Percentiles rank a stretch among this genome's conserved stretches.
Conservation (phyloP, 2,888 invertebrate species). For the Ennomos fuscantarius region DNA sequence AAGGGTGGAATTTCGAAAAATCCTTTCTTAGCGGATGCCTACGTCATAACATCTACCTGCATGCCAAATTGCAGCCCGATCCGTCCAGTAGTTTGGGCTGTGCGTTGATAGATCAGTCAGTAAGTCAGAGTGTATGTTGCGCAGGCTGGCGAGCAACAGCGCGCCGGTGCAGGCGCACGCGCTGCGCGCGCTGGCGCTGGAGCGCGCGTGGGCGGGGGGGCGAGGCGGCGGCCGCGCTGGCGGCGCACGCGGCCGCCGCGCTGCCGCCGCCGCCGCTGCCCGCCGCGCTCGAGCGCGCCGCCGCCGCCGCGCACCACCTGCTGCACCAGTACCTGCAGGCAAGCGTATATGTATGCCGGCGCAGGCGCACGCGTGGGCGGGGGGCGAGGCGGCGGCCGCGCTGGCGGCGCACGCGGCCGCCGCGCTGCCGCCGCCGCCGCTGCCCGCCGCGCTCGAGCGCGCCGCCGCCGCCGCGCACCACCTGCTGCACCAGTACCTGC, state of each 20-base stretch:
- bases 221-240: slow-evolving; percentile 72
- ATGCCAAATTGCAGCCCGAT: too few relatives aligned
- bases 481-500: slow-evolving; percentile 75
- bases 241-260: slow-evolving; percentile 73
- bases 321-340: slow-evolving; percentile 78
- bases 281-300: slow-evolving; percentile 73
- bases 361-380: slow-evolving; percentile 77
- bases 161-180: slow-evolving; percentile 49
- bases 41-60: too few relatives aligned
- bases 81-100: too few relatives aligned
- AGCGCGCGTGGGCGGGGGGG: slow-evolving; percentile 80
- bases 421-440: slow-evolving; percentile 76
- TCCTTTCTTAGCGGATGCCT: too few relatives aligned
- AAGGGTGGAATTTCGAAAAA: too few relatives aligned
- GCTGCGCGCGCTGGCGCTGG: slow-evolving; percentile 73
- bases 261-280: slow-evolving; percentile 77
- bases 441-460: slow-evolving; percentile 72
- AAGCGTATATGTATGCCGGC: slow-evolving; percentile 61
- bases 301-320: slow-evolving; percentile 74
- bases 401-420: slow-evolving; percentile 73
- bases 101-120: too few relatives aligned
- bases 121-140: too few relatives aligned
- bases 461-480: slow-evolving; percentile 78
- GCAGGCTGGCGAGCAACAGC: slow-evolving; percentile 54
- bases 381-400: slow-evolving; percentile 74